phyloP scores from a whole-genome alignment of 2,888 invertebrate genomes.

The Subacronicta megacephala region DNA sequence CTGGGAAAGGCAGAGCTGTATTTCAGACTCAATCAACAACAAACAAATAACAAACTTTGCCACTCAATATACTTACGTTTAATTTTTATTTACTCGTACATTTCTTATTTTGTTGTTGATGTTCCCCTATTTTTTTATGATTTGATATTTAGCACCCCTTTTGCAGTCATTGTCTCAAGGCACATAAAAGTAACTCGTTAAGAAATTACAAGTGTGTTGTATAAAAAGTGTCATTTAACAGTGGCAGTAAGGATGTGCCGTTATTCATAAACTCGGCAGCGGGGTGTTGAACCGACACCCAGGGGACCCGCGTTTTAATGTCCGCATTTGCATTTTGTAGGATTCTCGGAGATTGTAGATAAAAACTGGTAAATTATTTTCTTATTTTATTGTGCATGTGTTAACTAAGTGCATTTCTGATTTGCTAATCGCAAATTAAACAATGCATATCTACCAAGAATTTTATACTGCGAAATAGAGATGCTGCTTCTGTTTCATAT shows the following conservation, averaged over 20 bases:
- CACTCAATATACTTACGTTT: no score
- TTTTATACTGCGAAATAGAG: no score
- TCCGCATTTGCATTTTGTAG: slow-evolving; percentile 80
- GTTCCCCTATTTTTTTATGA: background rate
- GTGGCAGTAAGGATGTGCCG: slow-evolving; percentile 70
- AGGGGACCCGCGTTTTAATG: slow-evolving; percentile 79
- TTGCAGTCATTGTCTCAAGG: slow-evolving; percentile 24
- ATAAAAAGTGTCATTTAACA: slow-evolving; percentile 63
- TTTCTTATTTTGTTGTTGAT: background rate
- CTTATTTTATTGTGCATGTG: no score
- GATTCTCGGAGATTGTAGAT: slow-evolving; percentile 60
- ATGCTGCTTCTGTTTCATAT: no score
- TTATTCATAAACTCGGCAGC: slow-evolving; percentile 79
- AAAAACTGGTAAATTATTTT: slow-evolving; percentile 18
- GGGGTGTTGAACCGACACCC: slow-evolving; percentile 73
- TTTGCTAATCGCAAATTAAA: no score
- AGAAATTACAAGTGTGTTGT: slow-evolving; percentile 51
- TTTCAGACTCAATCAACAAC: no score
- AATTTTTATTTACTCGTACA: no score
- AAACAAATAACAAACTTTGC: background rate
- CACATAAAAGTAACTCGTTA: slow-evolving; percentile 47
- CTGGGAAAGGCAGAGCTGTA: no score
- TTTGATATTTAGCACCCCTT: slow-evolving; percentile 7
- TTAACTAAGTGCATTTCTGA: no score
- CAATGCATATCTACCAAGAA: no score